Conservation (phyloP, 2,888 invertebrate species). For the Unio delphinus region DNA sequence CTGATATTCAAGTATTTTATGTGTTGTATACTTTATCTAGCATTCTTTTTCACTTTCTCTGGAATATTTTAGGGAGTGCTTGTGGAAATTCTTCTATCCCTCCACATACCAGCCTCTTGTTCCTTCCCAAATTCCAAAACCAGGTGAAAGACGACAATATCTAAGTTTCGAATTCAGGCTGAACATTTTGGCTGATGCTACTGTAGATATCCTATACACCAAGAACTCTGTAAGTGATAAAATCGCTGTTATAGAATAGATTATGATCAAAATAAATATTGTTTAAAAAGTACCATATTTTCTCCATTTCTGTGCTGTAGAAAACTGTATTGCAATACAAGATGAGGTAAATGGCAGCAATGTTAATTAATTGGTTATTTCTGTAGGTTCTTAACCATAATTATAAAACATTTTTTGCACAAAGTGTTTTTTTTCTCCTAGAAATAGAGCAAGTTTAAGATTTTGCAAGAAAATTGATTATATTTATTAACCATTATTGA, state of each 20-base stretch:
- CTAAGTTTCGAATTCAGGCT: constrained; percentile 94
- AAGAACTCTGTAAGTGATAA: constrained; percentile 80
- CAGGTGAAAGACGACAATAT: constrained; percentile 90
- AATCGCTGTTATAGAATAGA: background rate
- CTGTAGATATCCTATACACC: constrained; percentile 95
- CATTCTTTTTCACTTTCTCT: background rate
- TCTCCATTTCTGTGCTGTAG: no score
- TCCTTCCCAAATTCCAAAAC: constrained; percentile 84
- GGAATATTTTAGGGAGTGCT: constrained; percentile 77
- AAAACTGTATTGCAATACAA: no score
- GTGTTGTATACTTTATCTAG: background rate
- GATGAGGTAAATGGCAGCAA: no score
- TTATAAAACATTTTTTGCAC: no score
- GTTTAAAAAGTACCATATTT: no score
- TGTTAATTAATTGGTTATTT: no score
- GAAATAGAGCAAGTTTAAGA: no score
- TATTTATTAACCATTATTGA: no score
- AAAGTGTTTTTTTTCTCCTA: no score
- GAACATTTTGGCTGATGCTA: constrained; percentile 89
- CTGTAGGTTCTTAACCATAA: no score
- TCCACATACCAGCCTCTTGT: constrained; percentile 70
- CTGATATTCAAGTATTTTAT: background rate
- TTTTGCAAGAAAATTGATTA: no score
- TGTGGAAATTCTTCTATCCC: constrained; percentile 95
- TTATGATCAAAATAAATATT: no score